Base-by-base conservation (phyloP, 2,888 invertebrate species). In the Prionchulus punctatus region DNA sequence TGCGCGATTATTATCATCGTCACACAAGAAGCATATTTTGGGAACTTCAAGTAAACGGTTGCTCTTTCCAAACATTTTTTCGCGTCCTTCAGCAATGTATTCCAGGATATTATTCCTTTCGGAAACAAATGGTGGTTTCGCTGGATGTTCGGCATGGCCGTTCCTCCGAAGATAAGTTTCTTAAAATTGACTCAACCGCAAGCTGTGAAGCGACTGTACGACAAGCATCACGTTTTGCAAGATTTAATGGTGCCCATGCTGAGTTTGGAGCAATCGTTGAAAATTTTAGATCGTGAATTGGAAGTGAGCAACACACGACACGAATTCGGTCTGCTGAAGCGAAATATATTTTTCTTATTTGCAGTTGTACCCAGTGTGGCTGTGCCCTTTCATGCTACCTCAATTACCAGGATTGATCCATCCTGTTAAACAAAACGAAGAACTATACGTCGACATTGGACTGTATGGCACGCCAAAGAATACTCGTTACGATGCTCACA, bases 11-110 rank as follows among this genome's bases (percentile, higher is more conserved):
- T 73, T 86, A 85, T 67, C 86, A 86, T 70, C 76, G 87, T 53
- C 86, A 87, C 66, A 82, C 84, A 0, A 77, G 80, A 60, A 82
- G 85, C 60, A 76, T 86, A 58, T 87, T 87, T 73, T 87, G 86
- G 86, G 85, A 86, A 72, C 70, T 86, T 30, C 81, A 82, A 78
- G 83, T 82, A 67, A 60, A 59, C 59, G n/a, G n/a, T n/a, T n/a
- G n/a, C 23, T 48, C 48, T n/a, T 23, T 15, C n/a, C n/a, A n/a
- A n/a, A n/a, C n/a, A n/a, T n/a, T n/a, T n/a, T n/a, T n/a, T n/a
- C n/a, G n/a, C n/a, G n/a, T n/a, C n/a, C n/a, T n/a, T 48, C 23
- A 48, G 48, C 23, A 26, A n/a, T 15, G n/a, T n/a, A n/a, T n/a
- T 70, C 18, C 71, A 84, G 82, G 84, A 86, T 62, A 85, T 87